These are phyloP conservation scores for Erethizon dorsatum DNA, from an alignment of 2,797 vertebrate species.

Conservation along the genomic window DNA sequence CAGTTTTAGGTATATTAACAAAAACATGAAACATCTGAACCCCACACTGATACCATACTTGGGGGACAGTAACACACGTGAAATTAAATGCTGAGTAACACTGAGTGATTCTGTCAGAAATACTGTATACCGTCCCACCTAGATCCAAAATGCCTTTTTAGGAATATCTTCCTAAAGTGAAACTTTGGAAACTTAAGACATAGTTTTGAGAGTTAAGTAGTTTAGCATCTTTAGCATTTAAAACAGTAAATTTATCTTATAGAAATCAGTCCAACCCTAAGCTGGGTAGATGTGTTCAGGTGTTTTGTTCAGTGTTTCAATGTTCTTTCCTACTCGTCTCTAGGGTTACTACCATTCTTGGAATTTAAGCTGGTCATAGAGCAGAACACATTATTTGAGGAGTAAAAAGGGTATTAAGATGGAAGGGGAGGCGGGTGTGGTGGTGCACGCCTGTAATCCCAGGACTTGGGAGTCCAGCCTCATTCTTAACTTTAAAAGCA, in stretches of 20 bases:
- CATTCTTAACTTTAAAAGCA: slow-evolving; percentile 18
- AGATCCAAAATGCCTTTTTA: slow-evolving; percentile 61
- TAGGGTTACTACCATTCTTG: too few relatives aligned
- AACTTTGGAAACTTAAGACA: slow-evolving; percentile 72
- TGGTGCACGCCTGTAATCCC: too few relatives aligned
- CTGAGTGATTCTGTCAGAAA: slow-evolving; percentile 76
- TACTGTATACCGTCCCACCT: slow-evolving; percentile 70
- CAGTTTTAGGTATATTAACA: slow-evolving; percentile 83
- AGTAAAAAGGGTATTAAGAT: too few relatives aligned
- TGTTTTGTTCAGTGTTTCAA: too few relatives aligned
- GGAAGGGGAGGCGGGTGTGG: too few relatives aligned
- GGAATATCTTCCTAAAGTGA: slow-evolving; percentile 67
- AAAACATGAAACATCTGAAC: slow-evolving; percentile 81
- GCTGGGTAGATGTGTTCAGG: too few relatives aligned
- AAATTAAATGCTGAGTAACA: slow-evolving; percentile 81
- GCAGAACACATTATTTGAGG: too few relatives aligned
- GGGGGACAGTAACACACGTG: slow-evolving; percentile 78
- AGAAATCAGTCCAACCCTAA: slow-evolving; percentile 62
- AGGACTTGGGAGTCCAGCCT: too few relatives aligned
- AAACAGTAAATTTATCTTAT: slow-evolving; percentile 64
- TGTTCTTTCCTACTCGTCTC: too few relatives aligned
- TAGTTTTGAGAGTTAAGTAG: slow-evolving; percentile 64
- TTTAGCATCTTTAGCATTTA: slow-evolving; percentile 67
- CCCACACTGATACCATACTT: slow-evolving; percentile 71
- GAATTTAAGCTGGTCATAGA: too few relatives aligned